Base-by-base conservation (phyloP, 2,797 vertebrate species). In the Gymnoscopelus braueri region DNA sequence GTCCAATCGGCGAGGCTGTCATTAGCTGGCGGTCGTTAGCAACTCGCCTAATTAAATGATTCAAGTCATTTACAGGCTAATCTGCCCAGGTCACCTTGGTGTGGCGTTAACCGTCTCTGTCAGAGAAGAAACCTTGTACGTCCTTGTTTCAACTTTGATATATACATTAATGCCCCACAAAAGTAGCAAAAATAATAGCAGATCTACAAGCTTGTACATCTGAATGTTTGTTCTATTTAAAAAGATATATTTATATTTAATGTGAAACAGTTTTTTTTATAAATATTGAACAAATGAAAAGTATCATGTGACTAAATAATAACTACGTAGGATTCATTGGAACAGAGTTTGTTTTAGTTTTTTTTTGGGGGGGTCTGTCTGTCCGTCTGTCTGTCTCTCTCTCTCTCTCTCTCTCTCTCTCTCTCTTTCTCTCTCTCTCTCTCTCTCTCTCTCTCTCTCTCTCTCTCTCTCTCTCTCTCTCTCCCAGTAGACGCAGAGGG, bases 1-100 rank as follows among this genome's bases (percentile, higher is more conserved):
- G 12, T 51, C 50, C 50, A 51, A 13, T 51, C 50, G 50, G 67
- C 81, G 79, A 79, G 82, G 86, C 80, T 80, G 81, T 90, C 91
- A 89, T 94, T 93, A 92, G 87, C 89, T 84, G 72, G 54, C 77
- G 71, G 80, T 90, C 89, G 90, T 92, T 91, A 93, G 84, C 86
- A 81, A 85, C 85, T 88, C 89, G 87, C 87, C 91, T 93, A 93
- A 93, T 92, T 89, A 88, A 91, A 92, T 93, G 92, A 93, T 92
- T 89, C 87, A 91, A 92, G 80, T 91, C 89, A 92, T 94, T 92
- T 93, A 86, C 87, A 83, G 80, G 69, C 87, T 93, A 91, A 93
- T 92, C 90, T 91, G 81, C 80, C 4, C 84, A 78, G 92, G 89
- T 94, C 89, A 94, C 93, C 91, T 94, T 94, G 88, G 87, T 87